phyloP scores from a whole-genome alignment of 2,888 invertebrate species.

The Choreutis nemorana region DNA sequence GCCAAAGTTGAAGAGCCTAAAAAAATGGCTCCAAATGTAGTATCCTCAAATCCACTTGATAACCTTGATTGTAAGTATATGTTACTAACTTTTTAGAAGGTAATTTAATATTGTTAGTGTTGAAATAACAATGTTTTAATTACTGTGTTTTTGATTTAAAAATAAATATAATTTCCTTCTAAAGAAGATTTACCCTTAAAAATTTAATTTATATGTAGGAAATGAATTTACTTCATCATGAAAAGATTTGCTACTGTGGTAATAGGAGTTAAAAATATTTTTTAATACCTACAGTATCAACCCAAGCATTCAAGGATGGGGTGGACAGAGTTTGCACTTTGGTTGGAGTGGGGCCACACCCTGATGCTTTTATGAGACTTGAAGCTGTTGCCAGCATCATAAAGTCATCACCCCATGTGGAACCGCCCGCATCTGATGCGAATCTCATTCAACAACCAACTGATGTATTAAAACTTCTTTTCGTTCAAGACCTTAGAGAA shows the following conservation, averaged over 20 bases:
- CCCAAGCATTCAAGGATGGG: slow-evolving; percentile 83
- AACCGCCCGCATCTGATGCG: slow-evolving; percentile 42
- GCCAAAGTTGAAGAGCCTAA: slow-evolving; percentile 70
- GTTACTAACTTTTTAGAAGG: neutral
- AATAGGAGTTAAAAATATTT: neutral
- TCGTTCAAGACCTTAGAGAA: slow-evolving; percentile 83
- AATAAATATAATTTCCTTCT: neutral
- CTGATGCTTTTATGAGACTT: slow-evolving; percentile 44
- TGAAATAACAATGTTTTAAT: too few species aligned
- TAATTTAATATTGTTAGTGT: too few species aligned
- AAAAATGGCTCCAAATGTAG: slow-evolving; percentile 73
- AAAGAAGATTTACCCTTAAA: too few species aligned
- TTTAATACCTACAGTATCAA: slow-evolving; percentile 73
- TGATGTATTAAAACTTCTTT: slow-evolving; percentile 79
- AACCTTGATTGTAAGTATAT: slow-evolving; percentile 81
- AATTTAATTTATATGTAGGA: too few species aligned
- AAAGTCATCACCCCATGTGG: slow-evolving; percentile 82
- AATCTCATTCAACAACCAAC: slow-evolving; percentile 49
- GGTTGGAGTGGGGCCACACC: slow-evolving; percentile 49
- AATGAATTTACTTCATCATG: too few species aligned
- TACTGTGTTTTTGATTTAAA: too few species aligned
- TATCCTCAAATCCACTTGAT: slow-evolving; percentile 84
- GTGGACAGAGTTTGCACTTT: slow-evolving; percentile 80
- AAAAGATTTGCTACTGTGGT: neutral
- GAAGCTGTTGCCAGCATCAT: slow-evolving; percentile 78